Percentiles rank a stretch among this genome's conserved stretches.
phyloP scores from a whole-genome alignment of 2,113 vertebrate species.

The Phalacrocorax carbo region DNA sequence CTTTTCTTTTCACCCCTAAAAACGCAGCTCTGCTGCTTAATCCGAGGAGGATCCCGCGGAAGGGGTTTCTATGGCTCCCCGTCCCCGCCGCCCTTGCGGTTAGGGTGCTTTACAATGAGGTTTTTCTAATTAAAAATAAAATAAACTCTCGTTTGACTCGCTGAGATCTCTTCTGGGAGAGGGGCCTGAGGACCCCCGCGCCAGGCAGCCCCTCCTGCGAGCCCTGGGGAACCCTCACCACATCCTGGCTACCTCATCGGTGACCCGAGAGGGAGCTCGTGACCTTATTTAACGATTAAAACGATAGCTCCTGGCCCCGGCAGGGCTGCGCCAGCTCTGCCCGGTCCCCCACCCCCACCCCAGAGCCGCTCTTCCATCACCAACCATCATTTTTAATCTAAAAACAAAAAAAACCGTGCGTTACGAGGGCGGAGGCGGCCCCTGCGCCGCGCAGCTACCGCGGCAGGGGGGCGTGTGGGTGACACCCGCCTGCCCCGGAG shows the following conservation, averaged over 20 bases:
- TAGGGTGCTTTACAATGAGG: too few species aligned
- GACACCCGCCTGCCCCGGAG: background rate
- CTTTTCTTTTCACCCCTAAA: background rate
- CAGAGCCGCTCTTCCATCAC: too few species aligned
- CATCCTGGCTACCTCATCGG: background rate
- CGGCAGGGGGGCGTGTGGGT: background rate
- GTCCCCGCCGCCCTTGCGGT: background rate
- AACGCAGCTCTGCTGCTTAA: background rate
- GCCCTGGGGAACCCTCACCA: background rate
- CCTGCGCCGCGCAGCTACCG: background rate
- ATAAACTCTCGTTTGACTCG: background rate
- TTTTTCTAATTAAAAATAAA: background rate
- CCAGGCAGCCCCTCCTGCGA: background rate
- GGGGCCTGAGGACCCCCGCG: background rate
- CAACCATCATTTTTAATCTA: background rate
- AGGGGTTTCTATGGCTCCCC: background rate
- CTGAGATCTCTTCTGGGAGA: too few species aligned
- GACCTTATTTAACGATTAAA: background rate
- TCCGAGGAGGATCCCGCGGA: background rate
- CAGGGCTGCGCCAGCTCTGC: background rate
- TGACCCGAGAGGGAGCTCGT: background rate
- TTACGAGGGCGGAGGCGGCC: background rate
- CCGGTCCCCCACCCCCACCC: too few species aligned
- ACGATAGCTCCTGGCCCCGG: background rate
- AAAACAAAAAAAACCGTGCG: background rate